Evolutionary conservation across 2,113 vertebrate species (phyloP).

Genomic region (Scartelaos histophorus): DNA sequence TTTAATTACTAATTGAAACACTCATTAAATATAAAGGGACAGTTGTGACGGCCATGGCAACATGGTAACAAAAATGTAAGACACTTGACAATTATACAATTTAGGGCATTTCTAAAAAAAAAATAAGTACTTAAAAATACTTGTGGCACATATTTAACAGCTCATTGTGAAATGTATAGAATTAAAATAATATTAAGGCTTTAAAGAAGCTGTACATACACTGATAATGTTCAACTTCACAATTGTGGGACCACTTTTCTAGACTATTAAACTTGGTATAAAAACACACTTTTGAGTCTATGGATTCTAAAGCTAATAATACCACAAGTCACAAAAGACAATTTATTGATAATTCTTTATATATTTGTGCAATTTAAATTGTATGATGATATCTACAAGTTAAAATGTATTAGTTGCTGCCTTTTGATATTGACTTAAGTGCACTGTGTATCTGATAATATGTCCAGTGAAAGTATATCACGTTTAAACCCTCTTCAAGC

Average conservation of each 20-base stretch:
- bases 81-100: not conserved
- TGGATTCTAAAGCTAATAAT: not conserved
- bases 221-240: not conserved
- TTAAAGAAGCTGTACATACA: not conserved
- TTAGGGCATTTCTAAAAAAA: not conserved
- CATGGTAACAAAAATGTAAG: not conserved
- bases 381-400: not conserved
- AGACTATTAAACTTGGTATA: not conserved
- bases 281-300: not conserved
- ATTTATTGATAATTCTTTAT: not conserved
- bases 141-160: not conserved
- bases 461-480: not conserved
- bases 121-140: not conserved
- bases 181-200: slow-evolving; percentile 2
- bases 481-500: slow-evolving; percentile 36
- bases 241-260: not conserved
- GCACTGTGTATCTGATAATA: not conserved
- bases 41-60: not conserved
- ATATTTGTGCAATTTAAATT: not conserved
- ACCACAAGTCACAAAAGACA: not conserved
- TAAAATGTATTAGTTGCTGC: not conserved
- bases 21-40: not conserved
- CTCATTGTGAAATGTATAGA: not conserved
- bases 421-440: not conserved
- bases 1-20: not conserved